phyloP scores from a whole-genome alignment of 1,140 invertebrate genomes.

The Mizuhopecten yessoensis region DNA sequence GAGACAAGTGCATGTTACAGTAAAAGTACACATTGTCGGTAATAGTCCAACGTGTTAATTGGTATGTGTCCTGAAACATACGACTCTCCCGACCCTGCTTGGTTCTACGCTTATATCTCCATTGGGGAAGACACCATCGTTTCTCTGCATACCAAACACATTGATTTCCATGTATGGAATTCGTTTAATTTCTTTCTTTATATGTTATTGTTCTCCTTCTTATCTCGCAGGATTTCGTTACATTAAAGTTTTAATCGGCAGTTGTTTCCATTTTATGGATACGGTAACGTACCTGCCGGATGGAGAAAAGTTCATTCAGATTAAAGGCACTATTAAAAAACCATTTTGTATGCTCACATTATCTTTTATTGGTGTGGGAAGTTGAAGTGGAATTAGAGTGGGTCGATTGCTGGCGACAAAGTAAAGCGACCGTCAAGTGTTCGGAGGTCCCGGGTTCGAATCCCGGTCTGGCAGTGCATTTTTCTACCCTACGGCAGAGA shows the following conservation, averaged over 20 bases:
- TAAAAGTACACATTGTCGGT: not conserved
- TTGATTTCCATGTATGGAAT: not conserved
- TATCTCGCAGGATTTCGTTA: not conserved
- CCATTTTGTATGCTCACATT: no score
- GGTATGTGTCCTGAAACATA: not conserved
- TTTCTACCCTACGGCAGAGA: no score
- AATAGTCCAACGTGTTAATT: not conserved
- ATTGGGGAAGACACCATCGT: not conserved
- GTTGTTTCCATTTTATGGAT: not conserved
- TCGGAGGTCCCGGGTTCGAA: no score
- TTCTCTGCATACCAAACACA: not conserved
- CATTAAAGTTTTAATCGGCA: not conserved
- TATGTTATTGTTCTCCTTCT: no score
- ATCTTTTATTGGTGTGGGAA: no score
- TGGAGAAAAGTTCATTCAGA: no score
- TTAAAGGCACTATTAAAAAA: no score
- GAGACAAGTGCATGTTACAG: not conserved
- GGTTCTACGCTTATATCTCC: not conserved
- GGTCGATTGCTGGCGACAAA: no score
- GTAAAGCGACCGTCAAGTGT: no score
- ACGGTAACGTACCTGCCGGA: not conserved
- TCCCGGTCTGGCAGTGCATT: no score
- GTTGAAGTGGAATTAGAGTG: no score
- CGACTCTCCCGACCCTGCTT: not conserved
- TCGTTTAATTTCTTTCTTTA: not conserved